phyloP scores from a whole-genome alignment of 2,113 vertebrate species.

The Hyaena hyaena region DNA sequence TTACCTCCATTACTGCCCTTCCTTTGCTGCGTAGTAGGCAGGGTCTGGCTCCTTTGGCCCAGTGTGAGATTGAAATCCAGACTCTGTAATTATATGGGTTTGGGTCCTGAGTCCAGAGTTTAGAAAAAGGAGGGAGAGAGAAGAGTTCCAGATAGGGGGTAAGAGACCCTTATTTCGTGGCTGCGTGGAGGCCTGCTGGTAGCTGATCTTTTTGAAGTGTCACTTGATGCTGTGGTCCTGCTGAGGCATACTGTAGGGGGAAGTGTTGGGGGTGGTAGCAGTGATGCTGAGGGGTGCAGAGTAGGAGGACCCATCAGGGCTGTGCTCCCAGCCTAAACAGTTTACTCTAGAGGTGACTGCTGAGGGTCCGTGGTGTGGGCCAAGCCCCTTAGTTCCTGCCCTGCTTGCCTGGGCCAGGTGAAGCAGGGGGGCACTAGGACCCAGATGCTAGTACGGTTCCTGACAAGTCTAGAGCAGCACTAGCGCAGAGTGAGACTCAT shows the following conservation, averaged over 20 bases:
- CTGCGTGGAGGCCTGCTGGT: background rate
- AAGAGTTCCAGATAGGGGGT: background rate
- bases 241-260: background rate
- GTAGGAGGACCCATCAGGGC: background rate
- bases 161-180: background rate
- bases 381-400: background rate
- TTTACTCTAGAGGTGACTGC: background rate
- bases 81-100: background rate
- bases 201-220: background rate
- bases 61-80: background rate
- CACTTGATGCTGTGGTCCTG: constrained; percentile 19
- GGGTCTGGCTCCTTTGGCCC: background rate
- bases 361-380: background rate
- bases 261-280: background rate
- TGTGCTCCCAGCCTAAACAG: background rate
- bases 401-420: background rate
- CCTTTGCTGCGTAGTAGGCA: background rate
- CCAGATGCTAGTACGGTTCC: constrained; percentile 84
- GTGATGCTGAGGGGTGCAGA: background rate
- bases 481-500: constrained; percentile 92
- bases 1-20: background rate
- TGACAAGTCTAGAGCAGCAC: constrained; percentile 89
- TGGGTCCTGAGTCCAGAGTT: background rate
- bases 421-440: constrained; percentile 91
- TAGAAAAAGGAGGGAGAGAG: background rate